Conservation (phyloP, 1,140 invertebrate species). For the Rhopalosiphum padi region DNA sequence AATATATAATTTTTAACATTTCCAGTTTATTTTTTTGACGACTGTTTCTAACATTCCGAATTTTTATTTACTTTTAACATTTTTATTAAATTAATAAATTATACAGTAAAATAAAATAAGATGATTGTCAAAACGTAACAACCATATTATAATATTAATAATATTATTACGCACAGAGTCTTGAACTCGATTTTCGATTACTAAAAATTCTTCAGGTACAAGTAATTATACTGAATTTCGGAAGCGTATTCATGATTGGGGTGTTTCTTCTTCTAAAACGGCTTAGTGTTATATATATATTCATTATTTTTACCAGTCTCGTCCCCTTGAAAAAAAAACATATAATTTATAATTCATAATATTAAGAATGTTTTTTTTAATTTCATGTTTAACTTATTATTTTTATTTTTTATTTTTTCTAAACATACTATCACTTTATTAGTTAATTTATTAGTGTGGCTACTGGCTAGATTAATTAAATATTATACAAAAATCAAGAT, state of each 20-base stretch:
- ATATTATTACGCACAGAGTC: background rate
- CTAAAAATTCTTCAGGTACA: background rate
- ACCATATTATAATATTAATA: background rate
- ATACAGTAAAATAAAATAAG: too few relatives aligned
- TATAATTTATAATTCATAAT: background rate
- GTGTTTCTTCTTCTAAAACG: background rate
- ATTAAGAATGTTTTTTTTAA: background rate
- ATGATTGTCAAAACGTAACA: too few relatives aligned
- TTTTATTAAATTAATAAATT: background rate
- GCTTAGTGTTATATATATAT: background rate
- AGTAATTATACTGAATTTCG: background rate
- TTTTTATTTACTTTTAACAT: background rate
- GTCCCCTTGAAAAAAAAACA: background rate
- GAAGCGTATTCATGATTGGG: too few relatives aligned
- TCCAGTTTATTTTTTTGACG: background rate
- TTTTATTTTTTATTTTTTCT: background rate
- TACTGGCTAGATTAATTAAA: background rate
- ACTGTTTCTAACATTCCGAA: background rate
- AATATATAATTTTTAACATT: slow-evolving; percentile 3
- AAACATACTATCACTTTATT: background rate
- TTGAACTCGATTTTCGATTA: background rate
- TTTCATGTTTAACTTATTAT: background rate
- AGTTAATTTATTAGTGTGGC: background rate
- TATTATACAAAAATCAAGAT: background rate
- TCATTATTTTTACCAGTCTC: background rate